Conservation (phyloP, 1,140 invertebrate genomes). For the Macrobrachium nipponense region DNA sequence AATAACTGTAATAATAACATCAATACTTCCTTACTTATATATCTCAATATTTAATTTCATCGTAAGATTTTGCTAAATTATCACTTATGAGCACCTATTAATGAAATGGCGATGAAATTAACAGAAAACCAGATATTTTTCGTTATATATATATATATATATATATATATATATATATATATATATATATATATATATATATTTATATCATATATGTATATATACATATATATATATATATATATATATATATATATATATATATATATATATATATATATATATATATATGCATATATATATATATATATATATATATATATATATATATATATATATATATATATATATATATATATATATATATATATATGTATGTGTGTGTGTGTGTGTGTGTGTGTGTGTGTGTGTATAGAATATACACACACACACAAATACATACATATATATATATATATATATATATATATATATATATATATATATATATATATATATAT, state of each 20-base stretch:
- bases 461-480: neutral
- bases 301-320: neutral
- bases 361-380: constrained; percentile 7
- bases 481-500: neutral
- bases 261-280: constrained; percentile 10
- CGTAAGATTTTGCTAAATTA: no score
- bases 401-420: neutral
- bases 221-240: neutral
- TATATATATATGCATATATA: neutral
- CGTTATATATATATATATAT: neutral
- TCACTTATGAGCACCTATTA: no score
- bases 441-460: constrained; percentile 1
- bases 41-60: no score
- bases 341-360: constrained; percentile 18
- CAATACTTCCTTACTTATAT: no score
- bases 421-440: neutral
- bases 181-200: no score
- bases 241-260: constrained; percentile 10
- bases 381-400: neutral
- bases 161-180: constrained; percentile 2
- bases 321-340: constrained; percentile 5
- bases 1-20: no score
- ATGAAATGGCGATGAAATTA: no score
- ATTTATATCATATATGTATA: neutral
- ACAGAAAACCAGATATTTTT: no score